Base-by-base conservation (phyloP, 2,113 vertebrate species). In the Mirounga angustirostris region DNA sequence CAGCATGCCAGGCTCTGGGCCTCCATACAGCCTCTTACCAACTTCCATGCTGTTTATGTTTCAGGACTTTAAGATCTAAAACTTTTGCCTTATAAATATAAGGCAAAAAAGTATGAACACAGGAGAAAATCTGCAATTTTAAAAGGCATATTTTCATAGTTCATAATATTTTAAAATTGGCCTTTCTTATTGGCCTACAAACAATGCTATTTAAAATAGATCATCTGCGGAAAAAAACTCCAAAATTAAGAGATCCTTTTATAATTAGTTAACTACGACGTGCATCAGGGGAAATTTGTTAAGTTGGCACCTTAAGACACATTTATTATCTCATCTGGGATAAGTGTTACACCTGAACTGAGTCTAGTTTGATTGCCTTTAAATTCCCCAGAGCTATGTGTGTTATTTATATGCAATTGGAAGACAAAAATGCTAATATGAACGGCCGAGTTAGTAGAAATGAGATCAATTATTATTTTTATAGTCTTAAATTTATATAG, bases 261-360 rank as follows among this genome's bases (percentile, higher is more conserved):
- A 43, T 56, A 54, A 56, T 61, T 73, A 96, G 40, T 46, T 91
- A 79, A 95, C 56, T 36, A 21, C n/a, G 84, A 30, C 50, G 22
- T 69, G 18, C 50, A 28, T 81, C 24, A 24, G 46, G 52, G 11
- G 58, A 59, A 59, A 81, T 84, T 81, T 88, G 56, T 36, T 92
- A 65, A 93, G 43, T 59, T 56, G 40, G 36, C 36, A 88, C 71
- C 30, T 94, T 63, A 74, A 93, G 54, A 33, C 79, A 93, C 83
- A 93, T 74, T 40, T 85, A n/a, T 91, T 84, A 84, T 87, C 21
- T 50, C 21, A 2, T 74, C 86, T 52, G 61, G 50, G 14, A 40
- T 82, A 92, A 40, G 58, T 79, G 91, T 73, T 83, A 69, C 4
- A 50, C 52, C 86, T 56, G n/a, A 93, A 96, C 50, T 30, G 81